Conservation (phyloP, 2,113 vertebrate species). For the Rafetus swinhoei region DNA sequence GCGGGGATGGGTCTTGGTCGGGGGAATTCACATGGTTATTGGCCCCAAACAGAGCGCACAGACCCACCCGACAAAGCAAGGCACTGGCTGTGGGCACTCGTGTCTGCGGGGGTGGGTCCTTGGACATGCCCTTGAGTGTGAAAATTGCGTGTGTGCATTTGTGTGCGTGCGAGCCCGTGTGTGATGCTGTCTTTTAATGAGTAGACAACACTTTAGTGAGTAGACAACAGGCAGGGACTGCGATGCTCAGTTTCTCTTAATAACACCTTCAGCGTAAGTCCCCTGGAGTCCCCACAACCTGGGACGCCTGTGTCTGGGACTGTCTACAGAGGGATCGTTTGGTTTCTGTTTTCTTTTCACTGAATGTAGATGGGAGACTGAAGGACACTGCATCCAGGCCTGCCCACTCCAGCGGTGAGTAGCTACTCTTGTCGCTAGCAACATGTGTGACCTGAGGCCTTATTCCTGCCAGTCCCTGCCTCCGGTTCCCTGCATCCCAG, state of each 20-base stretch:
- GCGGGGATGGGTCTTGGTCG: not conserved
- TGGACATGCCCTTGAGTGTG: not conserved
- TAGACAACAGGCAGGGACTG: no score
- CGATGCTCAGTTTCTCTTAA: not conserved
- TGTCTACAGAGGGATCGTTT: not conserved
- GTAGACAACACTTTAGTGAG: no score
- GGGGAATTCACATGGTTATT: not conserved
- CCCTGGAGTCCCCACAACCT: not conserved
- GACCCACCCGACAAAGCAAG: not conserved
- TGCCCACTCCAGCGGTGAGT: not conserved
- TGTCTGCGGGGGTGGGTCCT: rapidly evolving
- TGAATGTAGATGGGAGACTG: not conserved
- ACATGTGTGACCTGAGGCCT: not conserved
- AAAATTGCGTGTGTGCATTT: not conserved
- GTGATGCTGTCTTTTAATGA: not conserved
- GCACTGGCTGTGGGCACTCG: rapidly evolving
- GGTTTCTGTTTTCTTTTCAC: not conserved
- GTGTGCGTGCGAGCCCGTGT: no score
- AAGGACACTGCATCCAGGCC: rapidly evolving
- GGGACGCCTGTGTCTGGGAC: rapidly evolving
- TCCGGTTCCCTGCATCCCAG: not conserved
- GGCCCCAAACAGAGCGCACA: not conserved
- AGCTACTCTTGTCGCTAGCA: not conserved
- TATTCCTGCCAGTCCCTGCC: not conserved
- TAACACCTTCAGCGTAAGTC: rapidly evolving